Conservation (phyloP, 2,888 invertebrate genomes). For the Ectemnius lituratus region DNA sequence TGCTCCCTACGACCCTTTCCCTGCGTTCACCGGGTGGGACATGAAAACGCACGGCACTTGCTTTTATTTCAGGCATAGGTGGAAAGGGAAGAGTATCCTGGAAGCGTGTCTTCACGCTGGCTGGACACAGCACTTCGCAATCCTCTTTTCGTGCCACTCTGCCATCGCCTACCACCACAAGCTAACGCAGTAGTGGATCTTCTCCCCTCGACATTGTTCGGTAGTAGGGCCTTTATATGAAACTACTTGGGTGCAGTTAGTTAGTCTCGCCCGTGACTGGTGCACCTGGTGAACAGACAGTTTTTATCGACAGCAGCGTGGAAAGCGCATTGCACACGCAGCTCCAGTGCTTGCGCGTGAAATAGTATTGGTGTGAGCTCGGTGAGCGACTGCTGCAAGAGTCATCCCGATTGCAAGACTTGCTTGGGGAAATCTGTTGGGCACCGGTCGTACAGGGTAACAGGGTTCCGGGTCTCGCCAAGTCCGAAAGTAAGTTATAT, state of each 20-base stretch:
- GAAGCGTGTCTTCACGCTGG: conserved; percentile 76
- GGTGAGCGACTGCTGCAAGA: too few species aligned
- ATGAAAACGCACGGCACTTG: not conserved
- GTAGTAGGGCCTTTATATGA: conserved; percentile 54
- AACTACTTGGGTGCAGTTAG: conserved; percentile 59
- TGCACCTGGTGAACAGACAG: conserved; percentile 16
- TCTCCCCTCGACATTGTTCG: conserved; percentile 62
- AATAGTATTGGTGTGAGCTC: not conserved
- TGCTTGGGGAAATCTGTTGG: too few species aligned
- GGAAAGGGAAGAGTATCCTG: conserved; percentile 73
- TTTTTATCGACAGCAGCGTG: conserved; percentile 5
- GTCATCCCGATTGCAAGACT: too few species aligned
- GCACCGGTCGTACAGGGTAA: too few species aligned
- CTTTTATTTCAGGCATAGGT: conserved; percentile 48
- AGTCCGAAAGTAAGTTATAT: too few species aligned
- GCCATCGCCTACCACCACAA: conserved; percentile 24
- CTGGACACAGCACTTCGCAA: conserved; percentile 74
- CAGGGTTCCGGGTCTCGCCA: too few species aligned
- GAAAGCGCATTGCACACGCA: not conserved
- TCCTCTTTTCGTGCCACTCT: conserved; percentile 61
- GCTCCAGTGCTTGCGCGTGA: not conserved
- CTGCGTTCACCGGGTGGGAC: not conserved
- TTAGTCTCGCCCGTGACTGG: conserved; percentile 61
- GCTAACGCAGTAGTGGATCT: conserved; percentile 50
- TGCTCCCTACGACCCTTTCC: too few species aligned